These are phyloP conservation scores for Clupea harengus DNA, from an alignment of 2,113 vertebrate genomes.

Conservation along the genomic window DNA sequence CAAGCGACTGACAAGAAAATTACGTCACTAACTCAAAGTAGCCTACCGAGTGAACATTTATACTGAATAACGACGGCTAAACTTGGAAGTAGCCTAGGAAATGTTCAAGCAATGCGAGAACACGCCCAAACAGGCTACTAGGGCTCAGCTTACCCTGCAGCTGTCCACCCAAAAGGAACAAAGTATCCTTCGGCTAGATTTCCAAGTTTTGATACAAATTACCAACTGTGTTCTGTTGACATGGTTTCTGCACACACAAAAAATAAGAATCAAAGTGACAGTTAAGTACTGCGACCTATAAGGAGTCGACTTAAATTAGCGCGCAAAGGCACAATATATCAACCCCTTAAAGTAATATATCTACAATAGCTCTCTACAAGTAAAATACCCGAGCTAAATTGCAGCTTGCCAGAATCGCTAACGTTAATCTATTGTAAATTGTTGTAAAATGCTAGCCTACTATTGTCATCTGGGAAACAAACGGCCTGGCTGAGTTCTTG, in stretches of 20 bases:
- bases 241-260: neutral
- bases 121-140: neutral
- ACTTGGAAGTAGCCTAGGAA: neutral
- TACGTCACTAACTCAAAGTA: neutral
- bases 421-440: neutral
- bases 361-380: neutral
- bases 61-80: neutral
- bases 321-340: neutral
- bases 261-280: neutral
- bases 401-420: neutral
- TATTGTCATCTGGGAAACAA: neutral
- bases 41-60: neutral
- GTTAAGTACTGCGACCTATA: neutral
- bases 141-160: neutral
- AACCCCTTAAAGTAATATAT: neutral
- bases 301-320: neutral
- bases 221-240: neutral
- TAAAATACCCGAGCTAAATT: neutral
- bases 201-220: neutral
- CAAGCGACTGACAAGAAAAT: neutral
- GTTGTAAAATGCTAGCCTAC: neutral
- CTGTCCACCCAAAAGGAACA: neutral
- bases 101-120: slow-evolving; percentile 2
- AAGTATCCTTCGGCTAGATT: neutral
- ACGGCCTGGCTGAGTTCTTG: neutral